These are phyloP conservation scores for Mythimna impura DNA, from an alignment of 2,888 invertebrate genomes.

Conservation along the genomic window DNA sequence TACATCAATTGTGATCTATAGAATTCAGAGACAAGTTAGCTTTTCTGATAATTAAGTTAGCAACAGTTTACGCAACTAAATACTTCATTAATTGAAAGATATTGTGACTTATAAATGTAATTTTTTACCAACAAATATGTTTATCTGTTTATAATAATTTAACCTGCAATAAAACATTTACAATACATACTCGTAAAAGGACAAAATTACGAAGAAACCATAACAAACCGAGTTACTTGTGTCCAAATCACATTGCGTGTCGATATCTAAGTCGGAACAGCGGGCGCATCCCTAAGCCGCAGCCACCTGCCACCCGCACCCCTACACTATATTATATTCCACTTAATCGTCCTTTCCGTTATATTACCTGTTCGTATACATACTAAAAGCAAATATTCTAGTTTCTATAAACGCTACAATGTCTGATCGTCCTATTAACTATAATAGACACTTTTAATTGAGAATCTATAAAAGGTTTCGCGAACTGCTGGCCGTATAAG, in stretches of 20 bases:
- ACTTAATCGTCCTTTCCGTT: constrained; percentile 90
- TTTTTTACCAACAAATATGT: too few species aligned
- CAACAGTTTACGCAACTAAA: neutral
- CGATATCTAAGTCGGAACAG: constrained; percentile 51
- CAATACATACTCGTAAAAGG: neutral
- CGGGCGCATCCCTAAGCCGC: constrained; percentile 76
- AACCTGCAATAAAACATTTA: too few species aligned
- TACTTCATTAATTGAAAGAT: too few species aligned
- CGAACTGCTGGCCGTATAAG: constrained; percentile 87
- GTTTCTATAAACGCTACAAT: constrained; percentile 84
- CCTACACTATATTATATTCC: constrained; percentile 90
- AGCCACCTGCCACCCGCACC: constrained; percentile 90
- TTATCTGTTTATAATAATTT: too few species aligned
- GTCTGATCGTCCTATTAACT: constrained; percentile 87
- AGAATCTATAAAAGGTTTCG: constrained; percentile 91
- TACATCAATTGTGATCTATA: neutral
- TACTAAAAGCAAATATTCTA: constrained; percentile 89
- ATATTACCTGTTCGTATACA: constrained; percentile 88
- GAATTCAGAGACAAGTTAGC: neutral
- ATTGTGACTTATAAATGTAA: too few species aligned
- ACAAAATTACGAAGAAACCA: neutral
- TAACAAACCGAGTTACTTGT: constrained; percentile 1
- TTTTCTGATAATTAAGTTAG: neutral
- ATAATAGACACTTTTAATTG: constrained; percentile 90
- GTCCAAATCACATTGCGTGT: constrained; percentile 35